Evolutionary conservation across 2,797 vertebrate species (phyloP).

Genomic region (Gallinago solitaria): DNA sequence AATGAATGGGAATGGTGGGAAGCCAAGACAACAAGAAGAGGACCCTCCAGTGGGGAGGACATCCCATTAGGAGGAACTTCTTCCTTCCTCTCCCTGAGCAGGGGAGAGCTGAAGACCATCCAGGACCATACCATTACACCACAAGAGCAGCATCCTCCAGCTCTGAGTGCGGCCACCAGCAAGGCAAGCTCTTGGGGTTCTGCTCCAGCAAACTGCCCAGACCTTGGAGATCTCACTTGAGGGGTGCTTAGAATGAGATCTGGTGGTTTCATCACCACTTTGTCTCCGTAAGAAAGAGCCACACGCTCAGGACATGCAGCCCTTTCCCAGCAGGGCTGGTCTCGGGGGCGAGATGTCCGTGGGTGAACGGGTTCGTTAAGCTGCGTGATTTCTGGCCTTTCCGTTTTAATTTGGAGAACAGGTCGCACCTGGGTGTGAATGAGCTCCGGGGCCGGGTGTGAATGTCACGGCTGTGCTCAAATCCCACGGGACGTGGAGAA

Average conservation of each 20-base stretch:
- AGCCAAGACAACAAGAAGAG: neutral
- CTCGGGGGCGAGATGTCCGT: fast-evolving
- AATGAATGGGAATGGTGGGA: neutral
- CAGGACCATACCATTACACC: no score
- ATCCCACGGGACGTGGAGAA: neutral
- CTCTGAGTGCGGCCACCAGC: neutral
- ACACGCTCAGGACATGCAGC: fast-evolving
- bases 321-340: neutral
- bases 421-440: neutral
- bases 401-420: neutral
- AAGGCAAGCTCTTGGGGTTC: neutral
- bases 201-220: neutral
- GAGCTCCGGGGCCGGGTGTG: neutral
- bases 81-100: neutral
- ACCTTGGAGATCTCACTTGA: neutral
- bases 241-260: neutral
- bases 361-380: fast-evolving
- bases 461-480: neutral
- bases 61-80: neutral
- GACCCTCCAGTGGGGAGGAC: neutral
- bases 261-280: neutral
- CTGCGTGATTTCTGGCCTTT: neutral
- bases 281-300: neutral
- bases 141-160: neutral
- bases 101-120: neutral